These are phyloP conservation scores for Eudasyphora cyanicolor DNA, from an alignment of 2,888 invertebrate genomes.

Conservation along the genomic window DNA sequence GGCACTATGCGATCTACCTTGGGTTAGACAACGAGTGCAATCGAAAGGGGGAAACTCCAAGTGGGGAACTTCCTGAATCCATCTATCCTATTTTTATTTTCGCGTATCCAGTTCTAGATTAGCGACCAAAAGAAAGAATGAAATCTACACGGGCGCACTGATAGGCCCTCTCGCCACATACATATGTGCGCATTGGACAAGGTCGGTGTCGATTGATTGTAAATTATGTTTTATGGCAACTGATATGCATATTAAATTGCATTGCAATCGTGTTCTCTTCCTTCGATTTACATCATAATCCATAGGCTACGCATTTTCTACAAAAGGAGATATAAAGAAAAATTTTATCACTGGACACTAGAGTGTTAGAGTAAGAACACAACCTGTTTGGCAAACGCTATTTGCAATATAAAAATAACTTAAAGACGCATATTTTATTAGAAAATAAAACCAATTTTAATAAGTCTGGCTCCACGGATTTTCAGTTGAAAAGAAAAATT, in stretches of 20 bases:
- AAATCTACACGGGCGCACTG: not conserved
- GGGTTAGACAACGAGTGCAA: not conserved
- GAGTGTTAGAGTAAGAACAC: not conserved
- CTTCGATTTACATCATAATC: constrained; percentile 11
- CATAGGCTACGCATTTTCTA: not conserved
- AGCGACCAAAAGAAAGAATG: too few relatives aligned
- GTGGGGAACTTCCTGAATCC: too few relatives aligned
- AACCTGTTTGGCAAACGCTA: not conserved
- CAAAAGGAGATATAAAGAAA: not conserved
- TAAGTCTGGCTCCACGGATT: too few relatives aligned
- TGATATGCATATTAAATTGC: constrained; percentile 43
- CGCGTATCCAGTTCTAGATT: too few relatives aligned
- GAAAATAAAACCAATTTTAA: too few relatives aligned
- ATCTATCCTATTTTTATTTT: too few relatives aligned
- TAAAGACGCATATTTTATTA: too few relatives aligned
- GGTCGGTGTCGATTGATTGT: constrained; percentile 17
- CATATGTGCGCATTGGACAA: not conserved
- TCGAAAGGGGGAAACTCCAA: too few relatives aligned
- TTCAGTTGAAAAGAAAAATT: too few relatives aligned
- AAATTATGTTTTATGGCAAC: constrained; percentile 34
- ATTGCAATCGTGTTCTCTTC: constrained; percentile 3
- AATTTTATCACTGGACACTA: not conserved
- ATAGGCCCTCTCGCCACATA: not conserved
- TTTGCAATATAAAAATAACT: too few relatives aligned
- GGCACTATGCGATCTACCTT: not conserved